Percentiles rank a stretch among this genome's conserved stretches.
Conservation (phyloP, 2,888 invertebrate species). For the Ptychoptera contaminata region DNA sequence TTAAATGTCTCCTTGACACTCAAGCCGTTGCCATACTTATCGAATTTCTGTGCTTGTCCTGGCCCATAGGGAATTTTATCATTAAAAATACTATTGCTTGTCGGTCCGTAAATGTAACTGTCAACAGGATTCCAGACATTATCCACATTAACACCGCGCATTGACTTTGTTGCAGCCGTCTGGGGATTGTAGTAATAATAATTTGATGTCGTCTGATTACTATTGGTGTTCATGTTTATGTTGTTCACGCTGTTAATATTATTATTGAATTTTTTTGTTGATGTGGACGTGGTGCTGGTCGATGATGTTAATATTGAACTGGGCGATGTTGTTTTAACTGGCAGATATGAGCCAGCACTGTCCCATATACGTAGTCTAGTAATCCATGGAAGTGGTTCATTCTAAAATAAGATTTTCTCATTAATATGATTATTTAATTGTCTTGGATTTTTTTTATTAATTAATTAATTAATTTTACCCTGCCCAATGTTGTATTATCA, state of each 20-base stretch:
- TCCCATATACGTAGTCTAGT: constrained; percentile 62
- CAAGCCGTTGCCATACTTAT: constrained; percentile 12
- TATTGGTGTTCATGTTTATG: constrained; percentile 9
- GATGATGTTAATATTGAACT: constrained; percentile 24
- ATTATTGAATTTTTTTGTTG: constrained; percentile 10
- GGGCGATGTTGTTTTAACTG: constrained; percentile 26
- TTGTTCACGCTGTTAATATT: constrained; percentile 8
- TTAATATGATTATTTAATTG: neutral
- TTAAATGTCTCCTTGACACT: constrained; percentile 28
- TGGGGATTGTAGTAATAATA: constrained; percentile 29
- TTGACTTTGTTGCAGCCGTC: constrained; percentile 13
- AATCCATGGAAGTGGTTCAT: constrained; percentile 40
- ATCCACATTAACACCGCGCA: constrained; percentile 26
- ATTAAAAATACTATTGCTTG: constrained; percentile 31
- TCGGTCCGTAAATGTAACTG: constrained; percentile 31
- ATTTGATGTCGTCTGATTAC: neutral
- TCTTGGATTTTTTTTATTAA: neutral
- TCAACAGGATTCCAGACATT: constrained; percentile 33
- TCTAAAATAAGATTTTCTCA: constrained; percentile 14
- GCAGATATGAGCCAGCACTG: constrained; percentile 40
- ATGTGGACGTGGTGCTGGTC: constrained; percentile 7
- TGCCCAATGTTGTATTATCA: constrained; percentile 34
- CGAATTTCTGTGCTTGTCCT: constrained; percentile 17
- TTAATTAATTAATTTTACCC: constrained; percentile 22
- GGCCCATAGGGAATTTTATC: constrained; percentile 28